Percentiles rank a stretch among this genome's conserved stretches.
phyloP scores from a whole-genome alignment of 2,797 vertebrate genomes.

The Coilia nasus region DNA sequence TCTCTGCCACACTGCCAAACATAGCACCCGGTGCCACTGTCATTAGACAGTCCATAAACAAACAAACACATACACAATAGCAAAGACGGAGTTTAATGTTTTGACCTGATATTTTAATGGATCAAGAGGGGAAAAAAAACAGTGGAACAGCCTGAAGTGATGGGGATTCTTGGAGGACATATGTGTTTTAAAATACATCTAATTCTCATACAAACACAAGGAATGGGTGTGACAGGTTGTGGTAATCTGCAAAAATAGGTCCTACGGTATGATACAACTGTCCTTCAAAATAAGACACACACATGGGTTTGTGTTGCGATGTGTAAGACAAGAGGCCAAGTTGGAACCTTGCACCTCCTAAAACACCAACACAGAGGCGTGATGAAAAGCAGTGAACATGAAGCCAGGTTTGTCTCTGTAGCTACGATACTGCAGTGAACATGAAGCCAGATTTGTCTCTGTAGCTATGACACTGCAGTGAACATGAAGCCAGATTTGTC shows the following conservation, averaged over 20 bases:
- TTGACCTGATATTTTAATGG: slow-evolving; percentile 47
- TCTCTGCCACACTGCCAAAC: not conserved
- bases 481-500: not conserved
- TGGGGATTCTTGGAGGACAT: not conserved
- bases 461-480: not conserved
- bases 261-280: not conserved
- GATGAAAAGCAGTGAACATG: not conserved
- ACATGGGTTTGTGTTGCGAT: not conserved
- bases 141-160: slow-evolving; percentile 15
- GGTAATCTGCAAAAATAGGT: not conserved
- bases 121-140: slow-evolving; percentile 44
- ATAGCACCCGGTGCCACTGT: no score
- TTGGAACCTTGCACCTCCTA: not conserved
- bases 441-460: not conserved
- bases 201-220: slow-evolving; percentile 1
- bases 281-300: not conserved
- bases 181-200: slow-evolving; percentile 14
- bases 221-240: not conserved
- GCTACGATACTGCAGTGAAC: not conserved
- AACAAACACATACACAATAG: slow-evolving; percentile 30
- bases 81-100: slow-evolving; percentile 31
- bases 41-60: not conserved
- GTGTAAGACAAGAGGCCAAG: not conserved
- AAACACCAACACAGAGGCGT: not conserved
- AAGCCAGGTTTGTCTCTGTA: not conserved